Base-by-base conservation (phyloP, 2,113 vertebrate species). In the Pantherophis guttatus region DNA sequence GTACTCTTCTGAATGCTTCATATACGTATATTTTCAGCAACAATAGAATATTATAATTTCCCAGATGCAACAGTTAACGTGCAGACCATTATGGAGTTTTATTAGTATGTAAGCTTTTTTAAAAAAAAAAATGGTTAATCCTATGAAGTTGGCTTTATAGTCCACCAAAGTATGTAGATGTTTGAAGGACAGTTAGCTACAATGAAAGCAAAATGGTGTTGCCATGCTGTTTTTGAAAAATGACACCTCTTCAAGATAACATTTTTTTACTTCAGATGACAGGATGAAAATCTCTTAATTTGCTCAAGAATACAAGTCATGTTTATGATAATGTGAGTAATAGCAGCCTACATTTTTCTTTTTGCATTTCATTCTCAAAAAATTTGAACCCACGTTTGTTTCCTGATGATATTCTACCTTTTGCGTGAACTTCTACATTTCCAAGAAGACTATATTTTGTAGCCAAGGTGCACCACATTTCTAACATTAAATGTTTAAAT, bases 81-180 rank as follows among this genome's bases (percentile, higher is more conserved):
- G 48, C 94, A 95, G 93, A 93, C 95, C 96, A 96, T 90, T 95
- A 23, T 75, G 39, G n/a, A 70, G 95, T 93, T 93, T 94, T 92
- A 70, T 12, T 50, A 48, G 70, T 17, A 65, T 87, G 24, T 55
- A 81, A 92, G 88, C 87, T 94, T 95, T 91, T 92, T 88, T 95
- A 94, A 58, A 65, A 59, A 65, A 59, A 59, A 24, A 62, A 86
- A 93, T 29, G 23, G 90, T 94, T 95, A 65, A 91, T 94, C 87
- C 50, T 94, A 95, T 75, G 23, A 21, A 70, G 17, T 90, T 65
- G 13, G 57, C 57, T 57, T 92, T 94, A 94, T 24, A 58, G 44
- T 91, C 3, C 1, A 3, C 39, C 90, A 92, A 89, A 88, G 91
- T 92, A 89, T 94, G 55, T 93, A 19, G 87, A 91, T n/a, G 58